A percentile compares a stretch with the other conserved stretches of the same genome.
Evolutionary conservation across 2,888 invertebrate species (phyloP).

Genomic region (Furcula furcula): DNA sequence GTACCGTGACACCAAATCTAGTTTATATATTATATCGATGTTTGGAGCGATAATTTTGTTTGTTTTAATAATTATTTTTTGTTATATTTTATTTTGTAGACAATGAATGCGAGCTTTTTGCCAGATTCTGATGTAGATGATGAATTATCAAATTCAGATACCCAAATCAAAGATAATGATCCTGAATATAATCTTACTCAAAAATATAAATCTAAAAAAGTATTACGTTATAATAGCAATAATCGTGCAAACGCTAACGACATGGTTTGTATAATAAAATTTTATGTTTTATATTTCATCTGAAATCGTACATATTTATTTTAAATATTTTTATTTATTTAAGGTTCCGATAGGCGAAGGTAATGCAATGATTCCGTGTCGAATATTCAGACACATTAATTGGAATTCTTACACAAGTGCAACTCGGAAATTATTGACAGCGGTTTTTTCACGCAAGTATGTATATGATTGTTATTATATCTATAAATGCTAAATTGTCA

Average conservation of each 20-base stretch:
- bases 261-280: conserved; percentile 23
- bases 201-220: conserved; percentile 10
- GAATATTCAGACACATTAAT: conserved; percentile 59
- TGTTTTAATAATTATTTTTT: too few species aligned
- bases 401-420: conserved; percentile 76
- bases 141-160: conserved; percentile 4
- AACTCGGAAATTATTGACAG: conserved; percentile 72
- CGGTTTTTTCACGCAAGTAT: conserved; percentile 70
- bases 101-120: conserved; percentile 4
- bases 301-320: too few species aligned
- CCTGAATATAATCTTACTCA: conserved; percentile 6
- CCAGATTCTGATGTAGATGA: conserved; percentile 7
- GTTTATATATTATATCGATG: too few species aligned
- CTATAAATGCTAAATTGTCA: neutral
- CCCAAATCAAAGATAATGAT: conserved; percentile 3
- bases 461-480: neutral
- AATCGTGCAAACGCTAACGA: conserved; percentile 17
- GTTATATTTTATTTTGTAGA: conserved; percentile 6
- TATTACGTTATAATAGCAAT: conserved; percentile 21
- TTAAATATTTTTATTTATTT: neutral
- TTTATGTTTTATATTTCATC: neutral
- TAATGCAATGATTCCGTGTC: conserved; percentile 38
- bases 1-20: too few species aligned
- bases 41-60: too few species aligned
- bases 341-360: conserved; percentile 49